These are phyloP conservation scores for Pagetopsis macropterus DNA, from an alignment of 2,797 vertebrate species.

Conservation along the genomic window DNA sequence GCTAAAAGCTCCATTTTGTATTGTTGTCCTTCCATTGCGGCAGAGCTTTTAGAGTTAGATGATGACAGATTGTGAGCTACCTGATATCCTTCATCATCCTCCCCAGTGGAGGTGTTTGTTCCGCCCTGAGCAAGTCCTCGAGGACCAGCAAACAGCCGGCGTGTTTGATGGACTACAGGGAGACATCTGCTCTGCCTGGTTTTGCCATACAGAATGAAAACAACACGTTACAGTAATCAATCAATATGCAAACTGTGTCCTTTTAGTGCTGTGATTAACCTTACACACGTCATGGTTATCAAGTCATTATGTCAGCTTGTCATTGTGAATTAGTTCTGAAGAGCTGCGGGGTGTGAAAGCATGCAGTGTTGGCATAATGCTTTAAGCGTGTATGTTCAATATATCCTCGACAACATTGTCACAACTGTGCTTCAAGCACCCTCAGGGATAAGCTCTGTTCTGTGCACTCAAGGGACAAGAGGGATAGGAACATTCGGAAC, in stretches of 20 bases:
- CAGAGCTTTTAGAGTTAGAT: conserved; percentile 80
- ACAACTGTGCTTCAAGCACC: conserved; percentile 63
- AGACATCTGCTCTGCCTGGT: conserved; percentile 79
- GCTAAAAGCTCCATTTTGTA: conserved; percentile 77
- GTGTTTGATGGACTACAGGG: conserved; percentile 78
- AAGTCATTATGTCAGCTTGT: conserved; percentile 52
- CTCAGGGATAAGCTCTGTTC: conserved; percentile 67
- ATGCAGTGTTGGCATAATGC: conserved; percentile 41
- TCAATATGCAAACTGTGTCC: conserved; percentile 65
- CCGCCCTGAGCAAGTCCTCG: conserved; percentile 75
- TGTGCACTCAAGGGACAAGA: conserved; percentile 63
- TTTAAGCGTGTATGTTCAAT: conserved; percentile 51
- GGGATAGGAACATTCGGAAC: conserved; percentile 45
- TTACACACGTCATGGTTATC: conserved; percentile 44
- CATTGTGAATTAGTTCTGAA: conserved; percentile 46
- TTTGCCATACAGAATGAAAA: conserved; percentile 65
- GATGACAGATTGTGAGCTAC: conserved; percentile 84
- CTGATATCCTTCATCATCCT: conserved; percentile 85
- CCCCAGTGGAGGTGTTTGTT: conserved; percentile 82
- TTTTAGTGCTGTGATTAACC: conserved; percentile 65
- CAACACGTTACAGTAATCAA: conserved; percentile 66
- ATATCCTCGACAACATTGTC: conserved; percentile 66
- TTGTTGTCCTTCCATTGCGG: conserved; percentile 71
- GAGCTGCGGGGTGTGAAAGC: conserved; percentile 26
- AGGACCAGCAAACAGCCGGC: conserved; percentile 81